A percentile compares a stretch with the other conserved stretches of the same genome.
These are phyloP conservation scores for Bryconaethiops microstoma DNA, from an alignment of 2,797 vertebrate genomes.

Conservation along the genomic window DNA sequence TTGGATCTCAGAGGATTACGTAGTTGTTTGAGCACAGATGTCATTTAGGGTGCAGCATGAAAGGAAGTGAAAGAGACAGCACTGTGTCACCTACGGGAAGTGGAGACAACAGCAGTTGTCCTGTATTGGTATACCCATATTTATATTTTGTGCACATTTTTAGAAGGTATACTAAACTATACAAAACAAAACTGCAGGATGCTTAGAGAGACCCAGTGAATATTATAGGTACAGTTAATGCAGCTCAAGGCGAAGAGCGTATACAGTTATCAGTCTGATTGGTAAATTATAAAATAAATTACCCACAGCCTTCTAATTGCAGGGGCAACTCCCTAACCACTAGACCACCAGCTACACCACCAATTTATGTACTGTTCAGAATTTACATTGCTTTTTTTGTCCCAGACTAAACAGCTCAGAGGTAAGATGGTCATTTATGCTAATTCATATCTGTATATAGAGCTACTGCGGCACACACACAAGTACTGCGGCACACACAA, in stretches of 20 bases:
- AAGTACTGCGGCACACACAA: too few species aligned
- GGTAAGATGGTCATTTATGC: not conserved
- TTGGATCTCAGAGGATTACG: not conserved
- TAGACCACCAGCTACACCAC: too few species aligned
- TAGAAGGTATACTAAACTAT: not conserved
- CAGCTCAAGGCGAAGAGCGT: not conserved
- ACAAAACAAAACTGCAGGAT: not conserved
- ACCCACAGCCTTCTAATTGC: too few species aligned
- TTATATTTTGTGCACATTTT: conserved; percentile 1
- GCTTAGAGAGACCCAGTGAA: not conserved
- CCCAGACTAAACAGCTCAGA: not conserved
- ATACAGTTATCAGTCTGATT: not conserved
- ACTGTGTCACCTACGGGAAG: not conserved
- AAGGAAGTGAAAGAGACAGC: not conserved
- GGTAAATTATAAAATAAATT: not conserved
- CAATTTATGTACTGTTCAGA: not conserved
- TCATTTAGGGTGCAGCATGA: not conserved
- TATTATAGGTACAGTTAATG: too few species aligned
- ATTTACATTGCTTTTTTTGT: too few species aligned
- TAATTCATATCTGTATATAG: not conserved
- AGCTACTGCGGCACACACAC: not conserved
- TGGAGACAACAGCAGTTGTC: not conserved
- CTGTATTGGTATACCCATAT: not conserved
- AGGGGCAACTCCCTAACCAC: too few species aligned
- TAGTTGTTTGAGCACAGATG: not conserved